These are phyloP conservation scores for Galaxias olidus DNA, from an alignment of 2,797 vertebrate species.

Conservation along the genomic window DNA sequence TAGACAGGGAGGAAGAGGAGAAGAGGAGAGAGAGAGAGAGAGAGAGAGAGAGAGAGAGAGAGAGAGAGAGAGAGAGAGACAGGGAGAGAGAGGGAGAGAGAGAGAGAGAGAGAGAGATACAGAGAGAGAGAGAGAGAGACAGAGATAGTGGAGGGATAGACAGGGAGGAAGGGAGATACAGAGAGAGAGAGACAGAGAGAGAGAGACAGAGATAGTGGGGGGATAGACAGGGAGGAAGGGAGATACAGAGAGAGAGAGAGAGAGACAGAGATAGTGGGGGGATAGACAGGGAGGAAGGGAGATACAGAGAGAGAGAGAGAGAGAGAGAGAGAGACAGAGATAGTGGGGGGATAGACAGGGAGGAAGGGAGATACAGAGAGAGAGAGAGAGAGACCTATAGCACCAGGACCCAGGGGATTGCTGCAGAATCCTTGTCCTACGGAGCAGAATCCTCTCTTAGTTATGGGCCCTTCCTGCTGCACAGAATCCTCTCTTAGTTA, in stretches of 20 bases:
- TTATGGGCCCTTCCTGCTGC: background rate
- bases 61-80: no score
- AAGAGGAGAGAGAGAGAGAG: background rate
- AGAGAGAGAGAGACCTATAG: constrained; percentile 31
- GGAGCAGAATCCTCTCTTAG: constrained; percentile 33
- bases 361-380: constrained; percentile 34
- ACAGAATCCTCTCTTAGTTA: constrained; percentile 26
- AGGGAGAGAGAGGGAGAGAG: constrained; percentile 34
- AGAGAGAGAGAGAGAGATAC: constrained; percentile 16
- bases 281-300: background rate
- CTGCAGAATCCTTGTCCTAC: constrained; percentile 18
- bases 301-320: background rate
- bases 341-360: no score
- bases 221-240: no score
- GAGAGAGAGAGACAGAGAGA: constrained; percentile 33
- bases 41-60: constrained; percentile 17
- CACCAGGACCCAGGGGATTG: constrained; percentile 17
- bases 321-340: constrained; percentile 12
- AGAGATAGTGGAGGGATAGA: no score
- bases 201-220: constrained; percentile 18
- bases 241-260: constrained; percentile 37
- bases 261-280: constrained; percentile 23
- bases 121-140: background rate
- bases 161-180: no score
- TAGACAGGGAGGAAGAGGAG: no score